A percentile compares a stretch with the other conserved stretches of the same genome.
phyloP scores from a whole-genome alignment of 2,113 vertebrate species.

The Melanostigma gelatinosum region DNA sequence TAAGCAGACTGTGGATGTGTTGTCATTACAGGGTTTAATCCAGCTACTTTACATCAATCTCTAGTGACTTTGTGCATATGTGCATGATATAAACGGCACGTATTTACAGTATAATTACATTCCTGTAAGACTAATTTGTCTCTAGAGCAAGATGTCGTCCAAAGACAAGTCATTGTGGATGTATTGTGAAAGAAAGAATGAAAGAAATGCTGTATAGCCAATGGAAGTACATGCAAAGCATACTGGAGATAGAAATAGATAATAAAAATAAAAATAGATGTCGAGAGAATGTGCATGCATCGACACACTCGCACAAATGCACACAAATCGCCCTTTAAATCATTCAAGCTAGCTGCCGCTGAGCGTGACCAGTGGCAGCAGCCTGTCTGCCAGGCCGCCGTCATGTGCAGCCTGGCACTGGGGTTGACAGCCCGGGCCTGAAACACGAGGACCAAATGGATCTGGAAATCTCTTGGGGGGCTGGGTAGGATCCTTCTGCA shows the following conservation, averaged over 20 bases:
- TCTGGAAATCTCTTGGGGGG: conserved; percentile 38
- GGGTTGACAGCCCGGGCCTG: conserved; percentile 33
- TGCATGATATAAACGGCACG: background rate
- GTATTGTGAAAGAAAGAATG: background rate
- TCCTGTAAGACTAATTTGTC: background rate
- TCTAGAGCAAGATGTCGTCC: background rate
- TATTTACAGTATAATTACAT: background rate
- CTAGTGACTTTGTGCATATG: background rate
- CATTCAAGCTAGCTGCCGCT: conserved; percentile 16
- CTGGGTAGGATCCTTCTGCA: conserved; percentile 62
- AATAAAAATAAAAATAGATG: background rate
- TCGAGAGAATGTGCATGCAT: background rate
- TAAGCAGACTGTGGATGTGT: background rate
- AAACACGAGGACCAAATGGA: conserved; percentile 52
- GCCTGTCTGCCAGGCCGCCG: conserved; percentile 39
- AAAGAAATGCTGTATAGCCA: background rate
- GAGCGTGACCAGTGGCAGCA: conserved; percentile 50
- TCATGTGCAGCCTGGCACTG: conserved; percentile 45
- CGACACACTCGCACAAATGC: background rate
- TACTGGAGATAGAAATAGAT: background rate
- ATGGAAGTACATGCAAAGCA: background rate
- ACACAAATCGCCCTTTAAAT: conserved; percentile 43
- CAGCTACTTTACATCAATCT: background rate
- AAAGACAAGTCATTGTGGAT: background rate
- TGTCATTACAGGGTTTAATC: background rate